Evolutionary conservation across 2,888 invertebrate genomes (phyloP).

Genomic region (Arctia plantaginis): DNA sequence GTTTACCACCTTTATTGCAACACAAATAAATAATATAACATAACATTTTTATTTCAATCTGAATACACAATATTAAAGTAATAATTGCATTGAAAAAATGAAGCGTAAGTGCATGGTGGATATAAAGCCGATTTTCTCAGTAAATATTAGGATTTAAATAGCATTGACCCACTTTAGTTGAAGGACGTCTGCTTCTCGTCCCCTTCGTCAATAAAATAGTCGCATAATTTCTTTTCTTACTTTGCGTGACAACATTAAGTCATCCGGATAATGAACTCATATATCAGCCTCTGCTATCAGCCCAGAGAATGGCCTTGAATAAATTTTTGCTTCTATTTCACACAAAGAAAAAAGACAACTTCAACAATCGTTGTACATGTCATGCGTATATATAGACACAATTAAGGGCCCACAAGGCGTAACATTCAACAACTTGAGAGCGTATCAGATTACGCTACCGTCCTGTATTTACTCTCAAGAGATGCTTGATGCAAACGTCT

Average conservation of each 20-base stretch:
- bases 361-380: constrained; percentile 57
- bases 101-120: neutral
- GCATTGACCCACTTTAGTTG: constrained; percentile 40
- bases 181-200: constrained; percentile 47
- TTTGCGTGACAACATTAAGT: constrained; percentile 45
- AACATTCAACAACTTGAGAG: constrained; percentile 53
- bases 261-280: constrained; percentile 44
- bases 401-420: constrained; percentile 61
- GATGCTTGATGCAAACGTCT: constrained; percentile 78
- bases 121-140: neutral
- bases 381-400: constrained; percentile 56
- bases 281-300: constrained; percentile 38
- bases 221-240: constrained; percentile 36
- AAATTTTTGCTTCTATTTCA: constrained; percentile 33
- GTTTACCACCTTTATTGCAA: neutral
- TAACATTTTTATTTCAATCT: neutral
- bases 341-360: constrained; percentile 44
- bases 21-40: neutral
- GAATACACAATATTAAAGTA: too few species aligned
- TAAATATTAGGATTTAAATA: neutral
- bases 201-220: constrained; percentile 33
- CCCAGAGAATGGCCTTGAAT: constrained; percentile 36
- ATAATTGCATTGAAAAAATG: neutral
- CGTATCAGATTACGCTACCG: constrained; percentile 75
- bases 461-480: constrained; percentile 66